phyloP scores from a whole-genome alignment of 2,797 vertebrate genomes.

The Orestias chungarensis region DNA sequence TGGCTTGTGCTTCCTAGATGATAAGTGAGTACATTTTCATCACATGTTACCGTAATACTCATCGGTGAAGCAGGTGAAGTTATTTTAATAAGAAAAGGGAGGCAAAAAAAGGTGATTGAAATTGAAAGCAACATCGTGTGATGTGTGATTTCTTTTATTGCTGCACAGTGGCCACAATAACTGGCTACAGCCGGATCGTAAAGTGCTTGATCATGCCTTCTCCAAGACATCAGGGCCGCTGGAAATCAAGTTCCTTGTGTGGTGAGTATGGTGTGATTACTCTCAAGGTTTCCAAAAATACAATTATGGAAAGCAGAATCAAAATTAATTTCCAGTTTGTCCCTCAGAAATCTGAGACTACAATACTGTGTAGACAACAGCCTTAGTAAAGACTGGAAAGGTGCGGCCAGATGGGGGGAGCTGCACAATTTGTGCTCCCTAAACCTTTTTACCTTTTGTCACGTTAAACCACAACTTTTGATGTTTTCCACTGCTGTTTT shows the following conservation, averaged over 20 bases:
- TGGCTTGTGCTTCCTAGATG: slow-evolving; percentile 92
- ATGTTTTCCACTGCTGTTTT: background rate
- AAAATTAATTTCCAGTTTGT: background rate
- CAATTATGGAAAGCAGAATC: background rate
- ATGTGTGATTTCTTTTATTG: slow-evolving; percentile 35
- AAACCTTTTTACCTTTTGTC: background rate
- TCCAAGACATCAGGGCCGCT: slow-evolving; percentile 88
- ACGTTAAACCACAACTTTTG: background rate
- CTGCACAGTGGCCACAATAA: slow-evolving; percentile 88
- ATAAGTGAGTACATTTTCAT: slow-evolving; percentile 86
- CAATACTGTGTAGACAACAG: background rate
- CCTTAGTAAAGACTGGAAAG: background rate
- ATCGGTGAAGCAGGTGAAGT: background rate
- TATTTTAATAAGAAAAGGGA: background rate
- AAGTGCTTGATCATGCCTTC: slow-evolving; percentile 95
- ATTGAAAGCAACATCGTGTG: slow-evolving; percentile 11
- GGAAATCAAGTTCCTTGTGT: slow-evolving; percentile 89
- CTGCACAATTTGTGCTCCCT: background rate
- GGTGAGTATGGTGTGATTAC: slow-evolving; percentile 80
- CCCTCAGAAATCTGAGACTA: background rate
- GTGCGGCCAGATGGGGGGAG: background rate
- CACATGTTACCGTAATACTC: background rate
- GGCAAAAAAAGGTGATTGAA: background rate
- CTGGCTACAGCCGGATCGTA: slow-evolving; percentile 96
- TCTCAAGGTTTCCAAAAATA: slow-evolving; percentile 7